These are phyloP conservation scores for Leptinotarsa defecta DNA, from an alignment of 1,140 invertebrate species.

Conservation along the genomic window DNA sequence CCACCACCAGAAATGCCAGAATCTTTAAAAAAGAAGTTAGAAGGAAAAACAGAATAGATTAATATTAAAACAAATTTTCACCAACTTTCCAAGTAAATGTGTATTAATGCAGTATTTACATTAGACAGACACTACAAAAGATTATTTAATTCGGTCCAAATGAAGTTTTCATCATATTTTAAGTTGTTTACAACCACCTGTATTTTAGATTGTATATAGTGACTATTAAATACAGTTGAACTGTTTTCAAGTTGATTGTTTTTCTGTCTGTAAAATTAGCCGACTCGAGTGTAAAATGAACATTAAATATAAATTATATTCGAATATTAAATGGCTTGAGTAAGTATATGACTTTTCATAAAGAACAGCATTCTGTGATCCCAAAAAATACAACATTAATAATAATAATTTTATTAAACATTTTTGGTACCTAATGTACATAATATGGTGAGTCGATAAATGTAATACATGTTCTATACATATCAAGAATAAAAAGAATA, in stretches of 20 bases:
- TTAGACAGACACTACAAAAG: not conserved
- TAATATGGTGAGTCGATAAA: no score
- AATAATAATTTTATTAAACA: no score
- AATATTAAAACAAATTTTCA: not conserved
- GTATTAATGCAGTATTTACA: constrained; percentile 16
- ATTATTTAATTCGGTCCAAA: constrained; percentile 4
- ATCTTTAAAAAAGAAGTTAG: constrained; percentile 86
- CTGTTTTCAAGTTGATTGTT: constrained; percentile 13
- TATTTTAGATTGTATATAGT: constrained; percentile 29
- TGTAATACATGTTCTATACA: no score
- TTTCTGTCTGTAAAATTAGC: not conserved
- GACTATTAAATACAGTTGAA: constrained; percentile 23
- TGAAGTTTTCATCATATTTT: constrained; percentile 11
- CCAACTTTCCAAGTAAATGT: not conserved
- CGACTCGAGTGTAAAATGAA: no score
- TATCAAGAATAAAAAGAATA: no score
- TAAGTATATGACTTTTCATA: no score
- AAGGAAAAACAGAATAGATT: constrained; percentile 45
- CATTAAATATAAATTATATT: no score
- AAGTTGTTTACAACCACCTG: constrained; percentile 15
- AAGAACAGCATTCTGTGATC: no score
- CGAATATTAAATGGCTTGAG: no score
- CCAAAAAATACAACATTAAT: no score
- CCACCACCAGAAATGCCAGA: constrained; percentile 98
- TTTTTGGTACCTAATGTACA: no score